Evolutionary conservation across 2,888 invertebrate genomes (phyloP).

Genomic region (Nemoura dubitans): DNA sequence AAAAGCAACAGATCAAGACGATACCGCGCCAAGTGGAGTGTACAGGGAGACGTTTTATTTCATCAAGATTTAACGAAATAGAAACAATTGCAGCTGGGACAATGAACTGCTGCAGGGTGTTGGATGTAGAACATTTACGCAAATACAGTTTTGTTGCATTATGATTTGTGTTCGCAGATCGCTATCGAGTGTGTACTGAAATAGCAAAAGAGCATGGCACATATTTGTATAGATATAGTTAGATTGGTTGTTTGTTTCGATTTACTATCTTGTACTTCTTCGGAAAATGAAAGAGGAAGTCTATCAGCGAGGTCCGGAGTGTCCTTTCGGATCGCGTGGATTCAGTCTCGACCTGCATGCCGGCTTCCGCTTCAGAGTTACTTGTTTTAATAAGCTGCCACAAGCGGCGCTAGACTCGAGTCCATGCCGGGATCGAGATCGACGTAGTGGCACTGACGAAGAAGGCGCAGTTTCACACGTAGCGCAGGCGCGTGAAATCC

Average conservation of each 20-base stretch:
- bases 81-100: not conserved
- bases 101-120: not conserved
- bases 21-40: not conserved
- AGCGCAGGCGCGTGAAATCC: not conserved
- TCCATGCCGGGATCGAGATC: too few species aligned
- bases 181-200: too few species aligned
- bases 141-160: too few species aligned
- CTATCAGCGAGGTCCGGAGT: not conserved
- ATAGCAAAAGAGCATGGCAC: too few species aligned
- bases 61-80: not conserved
- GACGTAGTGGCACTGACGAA: not conserved
- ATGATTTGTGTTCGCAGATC: too few species aligned
- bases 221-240: not conserved
- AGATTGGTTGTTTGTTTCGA: not conserved
- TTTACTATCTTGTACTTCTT: not conserved
- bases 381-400: not conserved
- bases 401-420: not conserved
- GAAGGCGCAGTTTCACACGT: too few species aligned
- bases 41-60: not conserved
- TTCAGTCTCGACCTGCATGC: not conserved
- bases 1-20: slow-evolving; percentile 2
- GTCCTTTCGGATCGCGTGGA: not conserved
- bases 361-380: not conserved
- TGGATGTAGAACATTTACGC: too few species aligned
- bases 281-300: not conserved